Evolutionary conservation across 2,888 invertebrate species (phyloP).

Genomic region (Seira ritae): DNA sequence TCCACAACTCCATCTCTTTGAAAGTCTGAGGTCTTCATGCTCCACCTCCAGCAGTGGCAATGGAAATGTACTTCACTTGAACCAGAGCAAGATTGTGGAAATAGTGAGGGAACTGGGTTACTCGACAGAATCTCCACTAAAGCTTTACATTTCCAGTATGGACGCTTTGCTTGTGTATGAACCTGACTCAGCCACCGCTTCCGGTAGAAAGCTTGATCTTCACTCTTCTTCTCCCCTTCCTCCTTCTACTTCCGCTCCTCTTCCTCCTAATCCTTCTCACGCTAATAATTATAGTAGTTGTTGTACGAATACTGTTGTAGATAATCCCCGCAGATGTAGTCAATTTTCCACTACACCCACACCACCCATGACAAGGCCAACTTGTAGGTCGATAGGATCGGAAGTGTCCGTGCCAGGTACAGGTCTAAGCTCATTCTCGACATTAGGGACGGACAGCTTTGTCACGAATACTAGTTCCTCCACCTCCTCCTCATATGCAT

Average conservation of each 20-base stretch:
- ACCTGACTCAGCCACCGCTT: slow-evolving; percentile 36
- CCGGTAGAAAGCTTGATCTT: slow-evolving; percentile 15
- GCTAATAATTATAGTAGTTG: too few relatives aligned
- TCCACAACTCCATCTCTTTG: not conserved
- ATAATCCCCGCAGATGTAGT: not conserved
- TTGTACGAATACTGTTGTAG: not conserved
- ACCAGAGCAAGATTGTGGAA: slow-evolving; percentile 41
- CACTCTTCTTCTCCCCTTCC: slow-evolving; percentile 20
- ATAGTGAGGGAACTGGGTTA: slow-evolving; percentile 70
- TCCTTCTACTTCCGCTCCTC: not conserved
- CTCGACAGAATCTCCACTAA: slow-evolving; percentile 67
- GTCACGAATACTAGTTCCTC: slow-evolving; percentile 36
- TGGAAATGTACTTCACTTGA: slow-evolving; percentile 39
- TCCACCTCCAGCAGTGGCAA: not conserved
- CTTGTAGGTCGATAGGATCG: too few relatives aligned
- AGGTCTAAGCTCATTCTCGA: slow-evolving; percentile 41
- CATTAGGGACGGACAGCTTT: slow-evolving; percentile 51
- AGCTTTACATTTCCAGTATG: slow-evolving; percentile 72
- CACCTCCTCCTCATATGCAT: not conserved
- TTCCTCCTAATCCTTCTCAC: not conserved
- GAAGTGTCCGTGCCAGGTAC: slow-evolving; percentile 16
- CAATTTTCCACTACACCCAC: not conserved
- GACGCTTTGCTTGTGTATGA: slow-evolving; percentile 73
- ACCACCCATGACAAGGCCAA: too few relatives aligned
- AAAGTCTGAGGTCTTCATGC: not conserved